Conservation (phyloP, 2,888 invertebrate genomes). For the Julus scandinavius region DNA sequence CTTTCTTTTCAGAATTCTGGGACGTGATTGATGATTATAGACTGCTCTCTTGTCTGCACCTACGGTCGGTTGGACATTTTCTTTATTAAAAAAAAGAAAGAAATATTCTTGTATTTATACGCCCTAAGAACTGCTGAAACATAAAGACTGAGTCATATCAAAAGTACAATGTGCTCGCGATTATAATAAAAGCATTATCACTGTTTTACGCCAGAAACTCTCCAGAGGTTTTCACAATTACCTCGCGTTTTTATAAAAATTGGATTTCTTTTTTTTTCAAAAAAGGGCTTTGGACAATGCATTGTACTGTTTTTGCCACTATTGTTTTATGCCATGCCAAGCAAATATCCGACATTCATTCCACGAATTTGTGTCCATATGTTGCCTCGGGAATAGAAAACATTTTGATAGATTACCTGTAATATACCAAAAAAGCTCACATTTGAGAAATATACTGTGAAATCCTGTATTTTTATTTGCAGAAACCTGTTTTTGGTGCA, state of each 20-base stretch:
- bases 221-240: neutral
- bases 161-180: neutral
- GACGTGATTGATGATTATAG: slow-evolving; percentile 4
- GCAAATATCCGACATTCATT: neutral
- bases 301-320: neutral
- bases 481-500: neutral
- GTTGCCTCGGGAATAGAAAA: neutral
- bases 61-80: neutral
- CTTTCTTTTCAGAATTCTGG: neutral
- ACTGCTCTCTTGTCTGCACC: neutral
- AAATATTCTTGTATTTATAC: neutral
- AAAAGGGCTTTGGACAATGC: neutral
- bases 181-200: slow-evolving; percentile 17
- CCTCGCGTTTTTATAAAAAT: neutral
- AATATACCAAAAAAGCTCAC: neutral
- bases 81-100: neutral
- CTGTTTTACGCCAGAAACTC: slow-evolving; percentile 18
- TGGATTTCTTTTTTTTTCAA: neutral
- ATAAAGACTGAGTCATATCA: neutral
- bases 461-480: neutral
- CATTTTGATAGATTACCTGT: neutral
- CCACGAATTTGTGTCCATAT: neutral
- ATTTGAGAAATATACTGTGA: neutral
- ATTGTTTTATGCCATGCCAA: neutral
- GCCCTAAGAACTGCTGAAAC: neutral